Conservation (phyloP, 2,113 vertebrate genomes). For the Charadrius vociferus region DNA sequence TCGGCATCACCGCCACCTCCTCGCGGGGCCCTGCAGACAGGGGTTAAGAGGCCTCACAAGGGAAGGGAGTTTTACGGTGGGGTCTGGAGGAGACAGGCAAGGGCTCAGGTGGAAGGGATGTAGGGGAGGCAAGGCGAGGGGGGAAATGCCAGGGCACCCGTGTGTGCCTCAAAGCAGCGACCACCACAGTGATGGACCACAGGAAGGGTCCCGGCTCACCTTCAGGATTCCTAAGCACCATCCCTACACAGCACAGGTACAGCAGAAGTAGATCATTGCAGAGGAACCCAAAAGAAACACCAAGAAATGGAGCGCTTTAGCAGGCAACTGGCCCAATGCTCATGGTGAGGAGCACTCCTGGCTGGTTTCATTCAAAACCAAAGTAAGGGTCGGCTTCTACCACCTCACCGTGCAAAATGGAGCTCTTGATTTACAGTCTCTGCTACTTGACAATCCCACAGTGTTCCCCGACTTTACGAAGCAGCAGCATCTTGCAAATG, state of each 20-base stretch:
- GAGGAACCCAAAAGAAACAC: neutral
- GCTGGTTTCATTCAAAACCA: neutral
- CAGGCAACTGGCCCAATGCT: neutral
- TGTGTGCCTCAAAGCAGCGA: rapidly evolving
- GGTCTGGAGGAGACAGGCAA: neutral
- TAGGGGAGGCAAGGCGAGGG: rapidly evolving
- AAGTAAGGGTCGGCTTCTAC: neutral
- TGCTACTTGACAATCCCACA: neutral
- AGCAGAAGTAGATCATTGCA: neutral
- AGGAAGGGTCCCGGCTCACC: neutral
- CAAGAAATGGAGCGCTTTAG: neutral
- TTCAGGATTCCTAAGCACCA: neutral
- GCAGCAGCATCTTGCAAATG: neutral
- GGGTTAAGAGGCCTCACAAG: constrained; percentile 35
- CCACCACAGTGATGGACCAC: neutral
- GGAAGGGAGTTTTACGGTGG: neutral
- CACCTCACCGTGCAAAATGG: neutral
- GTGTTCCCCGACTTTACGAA: neutral
- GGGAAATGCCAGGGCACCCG: neutral
- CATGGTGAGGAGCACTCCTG: neutral
- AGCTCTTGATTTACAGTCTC: neutral
- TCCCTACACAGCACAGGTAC: too few species aligned
- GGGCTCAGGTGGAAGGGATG: neutral
- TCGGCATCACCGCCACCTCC: constrained; percentile 38
- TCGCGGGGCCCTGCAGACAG: neutral